Conservation (phyloP, 1,140 invertebrate species). For the Ridgeia piscesae region DNA sequence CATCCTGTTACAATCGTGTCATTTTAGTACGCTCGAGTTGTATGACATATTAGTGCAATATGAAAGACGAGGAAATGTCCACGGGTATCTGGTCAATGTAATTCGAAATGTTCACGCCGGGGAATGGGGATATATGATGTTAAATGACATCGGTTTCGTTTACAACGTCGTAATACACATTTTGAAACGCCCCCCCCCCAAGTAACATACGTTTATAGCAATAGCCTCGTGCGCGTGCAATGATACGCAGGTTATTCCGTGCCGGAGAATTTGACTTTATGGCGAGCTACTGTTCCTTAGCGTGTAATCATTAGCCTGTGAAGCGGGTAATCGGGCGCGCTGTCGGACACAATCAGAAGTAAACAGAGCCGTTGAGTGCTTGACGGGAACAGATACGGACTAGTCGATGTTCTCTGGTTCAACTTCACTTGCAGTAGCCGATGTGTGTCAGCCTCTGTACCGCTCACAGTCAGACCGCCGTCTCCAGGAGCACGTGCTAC, state of each 20-base stretch:
- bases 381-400: background rate
- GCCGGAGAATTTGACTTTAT: background rate
- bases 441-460: no score
- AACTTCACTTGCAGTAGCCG: background rate
- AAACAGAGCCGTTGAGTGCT: background rate
- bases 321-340: background rate
- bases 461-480: background rate
- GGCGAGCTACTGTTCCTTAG: background rate
- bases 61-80: background rate
- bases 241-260: background rate
- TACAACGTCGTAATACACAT: background rate
- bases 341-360: background rate
- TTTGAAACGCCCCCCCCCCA: background rate
- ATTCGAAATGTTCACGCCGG: background rate
- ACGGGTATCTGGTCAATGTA: background rate
- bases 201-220: background rate
- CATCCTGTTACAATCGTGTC: background rate
- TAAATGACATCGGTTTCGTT: background rate
- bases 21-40: background rate
- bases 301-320: background rate
- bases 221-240: background rate
- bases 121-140: background rate
- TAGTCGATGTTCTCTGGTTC: background rate
- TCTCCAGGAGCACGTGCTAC: background rate
- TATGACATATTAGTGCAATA: background rate